These are phyloP conservation scores for Picathartes gymnocephalus DNA, from an alignment of 2,113 vertebrate species.

Conservation along the genomic window DNA sequence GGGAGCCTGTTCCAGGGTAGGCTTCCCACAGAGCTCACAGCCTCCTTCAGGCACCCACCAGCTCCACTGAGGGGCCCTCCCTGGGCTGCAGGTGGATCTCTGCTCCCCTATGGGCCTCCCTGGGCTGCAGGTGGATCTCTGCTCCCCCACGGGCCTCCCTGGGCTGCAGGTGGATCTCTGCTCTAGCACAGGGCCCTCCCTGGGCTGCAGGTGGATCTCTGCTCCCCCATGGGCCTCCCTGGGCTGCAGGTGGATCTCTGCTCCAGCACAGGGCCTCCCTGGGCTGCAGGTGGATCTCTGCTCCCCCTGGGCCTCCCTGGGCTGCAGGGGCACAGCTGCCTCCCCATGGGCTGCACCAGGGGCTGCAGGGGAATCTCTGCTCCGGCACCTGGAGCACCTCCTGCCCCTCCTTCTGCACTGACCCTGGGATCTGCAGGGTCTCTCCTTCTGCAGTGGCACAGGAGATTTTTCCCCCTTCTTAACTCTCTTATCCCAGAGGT, in stretches of 20 bases:
- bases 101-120: too few relatives aligned
- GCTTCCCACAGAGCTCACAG: not conserved
- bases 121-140: too few relatives aligned
- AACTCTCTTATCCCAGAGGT: not conserved
- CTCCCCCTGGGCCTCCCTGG: too few relatives aligned
- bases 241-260: not conserved
- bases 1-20: rapidly evolving
- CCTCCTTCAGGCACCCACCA: not conserved
- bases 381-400: not conserved
- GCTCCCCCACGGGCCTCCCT: too few relatives aligned
- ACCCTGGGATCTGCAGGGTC: not conserved
- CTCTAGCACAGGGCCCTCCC: too few relatives aligned
- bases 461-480: not conserved
- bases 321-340: not conserved
- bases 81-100: too few relatives aligned
- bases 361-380: not conserved
- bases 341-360: too few relatives aligned
- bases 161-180: too few relatives aligned
- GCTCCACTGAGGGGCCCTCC: not conserved
- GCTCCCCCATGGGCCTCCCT: too few relatives aligned
- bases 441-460: not conserved
- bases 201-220: too few relatives aligned
- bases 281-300: too few relatives aligned
- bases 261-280: too few relatives aligned
- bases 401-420: not conserved